Percentiles rank a stretch among this genome's conserved stretches.
Conservation (phyloP, 2,113 vertebrate genomes). For the Irena cyanogastra region DNA sequence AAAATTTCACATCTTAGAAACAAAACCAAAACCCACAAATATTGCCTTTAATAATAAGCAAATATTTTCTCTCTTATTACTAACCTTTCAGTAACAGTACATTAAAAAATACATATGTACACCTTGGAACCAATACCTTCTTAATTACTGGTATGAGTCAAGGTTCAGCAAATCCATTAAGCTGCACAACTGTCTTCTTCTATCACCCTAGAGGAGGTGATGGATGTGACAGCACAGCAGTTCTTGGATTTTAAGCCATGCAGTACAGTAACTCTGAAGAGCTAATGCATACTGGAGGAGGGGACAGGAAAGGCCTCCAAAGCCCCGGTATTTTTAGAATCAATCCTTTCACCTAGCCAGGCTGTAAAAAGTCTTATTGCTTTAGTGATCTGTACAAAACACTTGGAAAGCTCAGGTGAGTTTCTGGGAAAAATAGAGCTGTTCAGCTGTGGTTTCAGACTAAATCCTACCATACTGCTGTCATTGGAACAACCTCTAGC, state of each 20-base stretch:
- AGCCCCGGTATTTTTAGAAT: slow-evolving; percentile 32
- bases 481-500: background rate
- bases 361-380: background rate
- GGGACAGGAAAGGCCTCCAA: background rate
- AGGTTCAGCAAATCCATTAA: slow-evolving; percentile 52
- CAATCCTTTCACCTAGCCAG: background rate
- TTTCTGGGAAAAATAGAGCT: background rate
- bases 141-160: background rate
- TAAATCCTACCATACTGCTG: background rate
- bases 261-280: slow-evolving; percentile 18
- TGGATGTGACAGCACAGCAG: slow-evolving; percentile 10
- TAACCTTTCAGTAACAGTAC: background rate
- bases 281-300: slow-evolving; percentile 5
- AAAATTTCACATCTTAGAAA: background rate
- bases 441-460: background rate
- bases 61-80: background rate
- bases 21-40: background rate
- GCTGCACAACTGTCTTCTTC: slow-evolving; percentile 34
- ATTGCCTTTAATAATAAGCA: background rate
- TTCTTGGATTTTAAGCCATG: slow-evolving; percentile 35
- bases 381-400: background rate
- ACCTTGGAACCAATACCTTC: slow-evolving; percentile 23
- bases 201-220: slow-evolving; percentile 54
- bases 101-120: background rate
- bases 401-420: background rate